phyloP scores from a whole-genome alignment of 1,140 invertebrate genomes.

The Thaumatotibia leucotreta region DNA sequence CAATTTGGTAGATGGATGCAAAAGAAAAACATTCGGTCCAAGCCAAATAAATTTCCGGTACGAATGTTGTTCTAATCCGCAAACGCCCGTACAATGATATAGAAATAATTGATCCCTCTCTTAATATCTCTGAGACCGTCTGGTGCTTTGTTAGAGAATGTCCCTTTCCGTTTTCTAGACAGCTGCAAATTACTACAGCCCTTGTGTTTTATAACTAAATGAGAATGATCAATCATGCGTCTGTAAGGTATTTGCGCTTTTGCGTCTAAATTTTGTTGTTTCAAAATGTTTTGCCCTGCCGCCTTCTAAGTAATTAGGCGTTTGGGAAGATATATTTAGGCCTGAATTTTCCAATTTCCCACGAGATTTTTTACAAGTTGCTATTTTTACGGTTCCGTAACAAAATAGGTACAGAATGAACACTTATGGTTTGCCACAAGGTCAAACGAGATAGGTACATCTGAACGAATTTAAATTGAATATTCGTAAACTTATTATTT shows the following conservation, averaged over 20 bases:
- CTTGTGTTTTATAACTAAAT: conserved; percentile 14
- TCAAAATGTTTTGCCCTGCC: neutral
- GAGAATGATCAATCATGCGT: conserved; percentile 5
- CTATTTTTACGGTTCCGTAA: no score
- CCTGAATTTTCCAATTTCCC: no score
- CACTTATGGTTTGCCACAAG: no score
- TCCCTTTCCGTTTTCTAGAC: conserved; percentile 5
- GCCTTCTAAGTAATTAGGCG: neutral
- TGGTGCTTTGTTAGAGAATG: neutral
- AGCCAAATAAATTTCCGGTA: neutral
- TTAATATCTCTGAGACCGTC: neutral
- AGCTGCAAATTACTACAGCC: neutral
- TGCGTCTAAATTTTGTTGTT: neutral
- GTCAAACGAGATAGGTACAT: no score
- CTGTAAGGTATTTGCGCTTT: neutral
- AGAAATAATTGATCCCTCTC: conserved; percentile 2
- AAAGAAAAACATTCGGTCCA: no score
- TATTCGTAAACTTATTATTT: no score
- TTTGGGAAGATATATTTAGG: no score
- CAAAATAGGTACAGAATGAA: no score
- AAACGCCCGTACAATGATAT: neutral
- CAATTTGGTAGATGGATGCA: no score
- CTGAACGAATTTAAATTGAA: no score
- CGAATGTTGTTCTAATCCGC: neutral
- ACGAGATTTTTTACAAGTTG: no score